Conservation (phyloP, 2,113 vertebrate species). For the Mola mola region DNA sequence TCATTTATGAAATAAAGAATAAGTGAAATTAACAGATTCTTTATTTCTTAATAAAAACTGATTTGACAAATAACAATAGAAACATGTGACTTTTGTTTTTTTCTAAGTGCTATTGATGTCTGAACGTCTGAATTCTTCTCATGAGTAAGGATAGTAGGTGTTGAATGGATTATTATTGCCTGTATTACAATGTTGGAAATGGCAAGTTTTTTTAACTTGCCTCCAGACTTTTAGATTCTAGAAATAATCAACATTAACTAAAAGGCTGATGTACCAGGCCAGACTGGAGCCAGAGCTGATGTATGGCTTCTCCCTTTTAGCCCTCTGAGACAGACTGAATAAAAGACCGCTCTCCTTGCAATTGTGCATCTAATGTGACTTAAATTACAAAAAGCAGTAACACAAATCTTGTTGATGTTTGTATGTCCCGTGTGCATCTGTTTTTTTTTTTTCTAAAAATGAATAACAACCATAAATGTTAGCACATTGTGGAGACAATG, state of each 20-base stretch:
- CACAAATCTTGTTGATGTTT: background rate
- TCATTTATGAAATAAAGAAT: conserved; percentile 13
- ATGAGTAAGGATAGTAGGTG: conserved; percentile 11
- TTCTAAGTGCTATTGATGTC: conserved; percentile 5
- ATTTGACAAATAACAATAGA: conserved; percentile 12
- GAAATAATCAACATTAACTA: background rate
- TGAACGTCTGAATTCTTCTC: conserved; percentile 8
- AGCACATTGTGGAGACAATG: too few relatives aligned
- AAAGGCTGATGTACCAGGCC: conserved; percentile 41
- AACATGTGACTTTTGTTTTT: conserved; percentile 8
- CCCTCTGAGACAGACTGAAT: conserved; percentile 43
- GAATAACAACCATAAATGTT: too few relatives aligned
- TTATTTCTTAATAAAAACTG: background rate
- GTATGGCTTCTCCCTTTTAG: conserved; percentile 58
- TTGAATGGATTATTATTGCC: conserved; percentile 4
- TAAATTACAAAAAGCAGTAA: conserved; percentile 16
- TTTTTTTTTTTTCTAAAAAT: too few relatives aligned
- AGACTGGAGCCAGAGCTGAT: conserved; percentile 59
- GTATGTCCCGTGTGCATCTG: too few relatives aligned
- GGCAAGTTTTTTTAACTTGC: background rate
- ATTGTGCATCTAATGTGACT: conserved; percentile 26
- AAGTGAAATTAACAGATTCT: conserved; percentile 2
- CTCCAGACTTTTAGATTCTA: conserved; percentile 3
- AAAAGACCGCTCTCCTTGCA: conserved; percentile 45
- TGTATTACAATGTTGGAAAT: conserved; percentile 3